Evolutionary conservation across 2,113 vertebrate species (phyloP).

Genomic region (Grammomys dolichurus): DNA sequence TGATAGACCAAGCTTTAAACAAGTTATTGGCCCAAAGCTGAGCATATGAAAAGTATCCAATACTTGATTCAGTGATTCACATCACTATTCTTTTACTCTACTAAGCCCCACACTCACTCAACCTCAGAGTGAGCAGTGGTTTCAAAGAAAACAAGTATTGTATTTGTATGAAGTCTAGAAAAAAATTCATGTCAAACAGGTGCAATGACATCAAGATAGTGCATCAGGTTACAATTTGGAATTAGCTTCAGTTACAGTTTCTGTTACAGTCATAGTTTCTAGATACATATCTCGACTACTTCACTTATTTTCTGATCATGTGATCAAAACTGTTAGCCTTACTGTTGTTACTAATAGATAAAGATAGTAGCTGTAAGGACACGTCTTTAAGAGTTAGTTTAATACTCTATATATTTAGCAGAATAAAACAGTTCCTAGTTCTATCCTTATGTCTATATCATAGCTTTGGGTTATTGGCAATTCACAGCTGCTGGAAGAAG

Average conservation of each 20-base stretch:
- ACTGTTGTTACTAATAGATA: not conserved
- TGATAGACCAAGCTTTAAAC: conserved; percentile 2
- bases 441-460: not conserved
- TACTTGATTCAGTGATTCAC: not conserved
- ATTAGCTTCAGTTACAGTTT: accelerated
- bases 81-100: not conserved
- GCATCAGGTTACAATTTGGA: not conserved
- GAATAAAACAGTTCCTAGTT: not conserved
- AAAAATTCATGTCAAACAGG: not conserved
- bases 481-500: not conserved
- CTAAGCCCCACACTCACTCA: not conserved
- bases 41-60: not conserved
- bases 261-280: not conserved
- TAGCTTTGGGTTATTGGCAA: not conserved
- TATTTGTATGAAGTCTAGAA: not conserved
- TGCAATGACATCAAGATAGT: not conserved
- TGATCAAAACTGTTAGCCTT: not conserved
- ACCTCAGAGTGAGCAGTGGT: not conserved
- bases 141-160: not conserved
- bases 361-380: not conserved
- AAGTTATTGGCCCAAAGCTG: not conserved
- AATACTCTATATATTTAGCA: not conserved
- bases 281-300: not conserved
- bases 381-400: not conserved
- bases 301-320: not conserved